Evolutionary conservation across 2,113 vertebrate genomes (phyloP), one percentile per base, ranked within the genome.

Genomic region (Strigops habroptila): DNA sequence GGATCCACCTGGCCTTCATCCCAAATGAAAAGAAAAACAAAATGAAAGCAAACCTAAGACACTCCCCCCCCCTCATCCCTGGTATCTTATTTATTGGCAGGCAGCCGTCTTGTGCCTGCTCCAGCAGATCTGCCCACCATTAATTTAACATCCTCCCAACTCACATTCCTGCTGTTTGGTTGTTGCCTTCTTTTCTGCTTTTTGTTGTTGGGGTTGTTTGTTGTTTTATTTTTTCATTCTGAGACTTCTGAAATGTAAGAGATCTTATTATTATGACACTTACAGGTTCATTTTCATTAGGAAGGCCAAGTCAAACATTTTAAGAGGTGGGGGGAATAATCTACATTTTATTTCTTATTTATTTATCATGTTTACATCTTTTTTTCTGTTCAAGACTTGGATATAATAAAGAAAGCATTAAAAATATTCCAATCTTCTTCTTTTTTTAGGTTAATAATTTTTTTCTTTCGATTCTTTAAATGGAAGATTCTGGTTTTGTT

Each of bases 291-390:
- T 90, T 96, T 92, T 90, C 69, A 18, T 94, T 96, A 93, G 96
- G 96, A 96, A 94, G 90, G 93, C 91, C 91, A 96, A 96, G 93
- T 97, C 88, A 92, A 89, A 95, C 74, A 88, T 97, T 96, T 91
- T 97, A 94, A 91, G 76, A 94, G 92, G 93, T 91, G 95, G 92
- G 95, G 95, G 95, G 95, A 97, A 96, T 90, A 95, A 95, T 97
- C 78, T 97, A 93, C 93, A 78, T 97, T 96, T 98, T 97, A 97
- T 98, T 98, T 97, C 97, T 98, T 98, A 98, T 98, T 98, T 98
- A 98, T 98, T 98, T 98, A 95, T 97, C 98, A 98, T 98, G 98
- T 98, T 98, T 98, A 98, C 98, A 98, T 98, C 95, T 96, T 95
- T 95, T 88, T 96, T 96, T 94, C 97, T 97, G 88, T 97, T 97